Conservation (phyloP, 2,113 vertebrate species). For the Oophaga pumilio region DNA sequence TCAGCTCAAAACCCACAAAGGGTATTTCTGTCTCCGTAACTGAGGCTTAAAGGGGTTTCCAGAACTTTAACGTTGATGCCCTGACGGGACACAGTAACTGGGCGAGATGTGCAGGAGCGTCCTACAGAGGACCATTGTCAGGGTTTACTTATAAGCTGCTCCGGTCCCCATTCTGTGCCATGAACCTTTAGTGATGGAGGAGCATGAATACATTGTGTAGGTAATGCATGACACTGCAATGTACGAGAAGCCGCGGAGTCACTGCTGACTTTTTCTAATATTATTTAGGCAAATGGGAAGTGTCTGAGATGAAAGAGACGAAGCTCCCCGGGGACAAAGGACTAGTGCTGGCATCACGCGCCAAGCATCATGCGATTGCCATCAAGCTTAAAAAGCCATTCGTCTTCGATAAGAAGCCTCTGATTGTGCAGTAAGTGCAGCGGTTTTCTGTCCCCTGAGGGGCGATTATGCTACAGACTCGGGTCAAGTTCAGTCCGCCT, state of each 20-base stretch:
- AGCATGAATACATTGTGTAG: not conserved
- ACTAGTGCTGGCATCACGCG: constrained; percentile 88
- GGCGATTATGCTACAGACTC: not conserved
- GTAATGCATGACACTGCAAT: too few species aligned
- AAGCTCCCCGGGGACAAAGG: constrained; percentile 94
- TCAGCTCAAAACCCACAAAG: too few species aligned
- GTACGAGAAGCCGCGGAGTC: not conserved
- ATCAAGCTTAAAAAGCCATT: constrained; percentile 87
- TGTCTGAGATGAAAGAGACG: constrained; percentile 92
- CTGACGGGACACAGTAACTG: too few species aligned
- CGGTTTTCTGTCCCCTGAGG: not conserved
- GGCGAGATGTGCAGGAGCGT: too few species aligned
- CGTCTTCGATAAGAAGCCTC: constrained; percentile 85
- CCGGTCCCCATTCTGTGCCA: not conserved
- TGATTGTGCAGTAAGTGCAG: constrained; percentile 92
- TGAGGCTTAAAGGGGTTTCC: too few species aligned
- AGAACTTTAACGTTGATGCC: too few species aligned
- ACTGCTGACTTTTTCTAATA: not conserved
- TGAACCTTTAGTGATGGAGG: not conserved
- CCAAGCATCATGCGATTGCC: constrained; percentile 96
- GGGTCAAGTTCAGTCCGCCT: not conserved
- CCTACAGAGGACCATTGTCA: too few species aligned
- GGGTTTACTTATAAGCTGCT: too few species aligned
- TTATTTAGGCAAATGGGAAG: constrained; percentile 88
- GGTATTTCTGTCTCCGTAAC: too few species aligned